Evolutionary conservation across 2,797 vertebrate species (phyloP).

Genomic region (Propithecus deckenii): DNA sequence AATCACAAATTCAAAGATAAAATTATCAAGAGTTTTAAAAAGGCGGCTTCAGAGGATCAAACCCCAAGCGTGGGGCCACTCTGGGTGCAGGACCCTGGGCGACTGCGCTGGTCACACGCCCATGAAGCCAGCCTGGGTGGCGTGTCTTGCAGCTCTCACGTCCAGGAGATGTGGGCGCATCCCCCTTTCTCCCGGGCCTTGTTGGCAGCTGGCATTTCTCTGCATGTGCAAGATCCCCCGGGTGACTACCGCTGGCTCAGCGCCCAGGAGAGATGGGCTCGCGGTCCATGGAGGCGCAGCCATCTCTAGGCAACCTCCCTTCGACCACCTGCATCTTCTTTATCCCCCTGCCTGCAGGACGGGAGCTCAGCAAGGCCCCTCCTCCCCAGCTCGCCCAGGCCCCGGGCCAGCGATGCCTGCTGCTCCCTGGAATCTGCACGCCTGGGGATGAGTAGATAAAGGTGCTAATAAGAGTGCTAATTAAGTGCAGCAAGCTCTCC

Average conservation of each 20-base stretch:
- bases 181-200: neutral
- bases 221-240: neutral
- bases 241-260: neutral
- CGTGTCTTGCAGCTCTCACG: accelerated
- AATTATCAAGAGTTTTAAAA: neutral
- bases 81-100: accelerated
- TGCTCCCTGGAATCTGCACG: accelerated
- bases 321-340: accelerated
- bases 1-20: neutral
- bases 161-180: neutral
- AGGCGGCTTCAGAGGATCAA: neutral
- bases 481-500: slow-evolving; percentile 61
- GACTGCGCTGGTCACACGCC: accelerated
- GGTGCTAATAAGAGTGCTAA: slow-evolving; percentile 73
- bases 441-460: neutral
- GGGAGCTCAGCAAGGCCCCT: neutral
- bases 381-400: neutral
- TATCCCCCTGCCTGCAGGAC: accelerated
- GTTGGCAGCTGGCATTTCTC: neutral
- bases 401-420: accelerated
- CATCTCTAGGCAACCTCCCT: neutral
- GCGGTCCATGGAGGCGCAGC: neutral
- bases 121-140: neutral
- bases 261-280: neutral
- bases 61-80: too few species aligned